Evolutionary conservation across 2,888 invertebrate species (phyloP), one percentile per base, ranked within the genome.

Genomic region (Dermolepida albohirtum): DNA sequence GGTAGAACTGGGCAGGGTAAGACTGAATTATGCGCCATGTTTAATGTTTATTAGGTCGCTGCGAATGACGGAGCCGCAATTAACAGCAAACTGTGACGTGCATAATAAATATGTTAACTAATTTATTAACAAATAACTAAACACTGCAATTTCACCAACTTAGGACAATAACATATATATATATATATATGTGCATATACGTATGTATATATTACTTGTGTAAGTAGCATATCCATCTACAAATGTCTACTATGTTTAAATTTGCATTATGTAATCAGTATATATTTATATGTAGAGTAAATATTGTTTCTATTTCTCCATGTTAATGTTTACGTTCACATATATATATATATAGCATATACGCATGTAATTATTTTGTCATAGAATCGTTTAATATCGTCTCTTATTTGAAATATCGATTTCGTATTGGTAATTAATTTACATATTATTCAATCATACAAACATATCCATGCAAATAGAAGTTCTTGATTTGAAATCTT

Each of bases 41-140:
- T 81, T 80, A 81, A 82, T 82, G 82, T 82, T 81, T 82, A 82
- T 82, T 82, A 81, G 81, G 78, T 79, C 77, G 79, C 79, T 80
- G 81, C 80, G 77, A 80, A 81, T 82, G 80, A 81, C 81, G 80
- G 79, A 78, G 79, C 76, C 77, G 80, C 79, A 81, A 81, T 81
- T 81, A 81, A 81, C 80, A 76, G 78, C 80, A 78, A 77, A 70
- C 78, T 77, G 79, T 80, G 80, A 81, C 80, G 80, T 80, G 80
- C 80, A 81, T 82, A 81, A 81, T 81, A 80, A 79, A 80, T 80
- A 79, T 77, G 78, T 77, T 77, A 75, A 73, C 74, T 79, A 78
- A 79, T 78, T 75, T 75, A 75, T 76, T 74, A 76, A 76, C 75
- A 74, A 76, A 76, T 75, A 74, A 69, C 71, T 70, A 70, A 69